These are phyloP conservation scores for Rapana venosa DNA, from an alignment of 2,888 invertebrate genomes.

Conservation along the genomic window DNA sequence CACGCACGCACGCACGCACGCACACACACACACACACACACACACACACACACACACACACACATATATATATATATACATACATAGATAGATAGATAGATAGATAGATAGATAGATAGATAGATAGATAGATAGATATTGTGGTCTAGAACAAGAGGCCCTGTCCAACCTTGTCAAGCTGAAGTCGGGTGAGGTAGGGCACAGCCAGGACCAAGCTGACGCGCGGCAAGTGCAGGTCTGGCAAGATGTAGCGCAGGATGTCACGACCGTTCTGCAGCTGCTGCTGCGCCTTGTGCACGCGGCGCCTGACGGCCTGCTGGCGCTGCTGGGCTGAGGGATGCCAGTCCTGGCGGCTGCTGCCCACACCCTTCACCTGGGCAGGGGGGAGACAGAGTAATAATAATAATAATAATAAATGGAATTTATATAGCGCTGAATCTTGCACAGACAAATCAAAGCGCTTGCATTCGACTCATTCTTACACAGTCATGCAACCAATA, in stretches of 20 bases:
- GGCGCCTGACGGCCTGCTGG: neutral
- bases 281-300: neutral
- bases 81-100: too few relatives aligned
- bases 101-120: too few relatives aligned
- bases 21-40: neutral
- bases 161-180: neutral
- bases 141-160: too few relatives aligned
- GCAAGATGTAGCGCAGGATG: slow-evolving; percentile 24
- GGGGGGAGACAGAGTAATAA: neutral
- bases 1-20: neutral
- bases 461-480: neutral
- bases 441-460: too few relatives aligned
- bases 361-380: slow-evolving; percentile 7
- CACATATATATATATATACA: too few relatives aligned
- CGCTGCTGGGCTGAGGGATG: neutral
- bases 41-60: too few relatives aligned
- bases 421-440: neutral
- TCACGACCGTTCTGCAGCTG: neutral
- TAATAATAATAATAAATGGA: neutral
- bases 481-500: neutral
- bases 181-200: neutral
- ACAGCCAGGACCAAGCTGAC: slow-evolving; percentile 21
- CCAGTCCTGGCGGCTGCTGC: neutral
- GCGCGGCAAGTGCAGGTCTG: neutral
- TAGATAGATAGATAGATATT: too few relatives aligned